These are phyloP conservation scores for Lithophane socia DNA, from an alignment of 2,888 invertebrate genomes.

Conservation along the genomic window DNA sequence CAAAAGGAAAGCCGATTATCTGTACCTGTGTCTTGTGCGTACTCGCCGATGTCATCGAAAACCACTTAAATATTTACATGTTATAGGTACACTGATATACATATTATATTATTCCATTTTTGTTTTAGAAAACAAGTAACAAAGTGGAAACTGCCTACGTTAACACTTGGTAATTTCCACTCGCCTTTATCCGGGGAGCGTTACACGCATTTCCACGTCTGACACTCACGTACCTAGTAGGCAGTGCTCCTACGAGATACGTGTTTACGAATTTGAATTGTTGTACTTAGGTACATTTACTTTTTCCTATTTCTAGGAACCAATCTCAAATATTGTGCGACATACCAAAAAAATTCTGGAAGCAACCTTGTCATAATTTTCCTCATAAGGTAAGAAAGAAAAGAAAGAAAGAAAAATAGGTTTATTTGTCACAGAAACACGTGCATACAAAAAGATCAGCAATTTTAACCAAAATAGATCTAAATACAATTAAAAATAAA, in stretches of 20 bases:
- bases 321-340: background rate
- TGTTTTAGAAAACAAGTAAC: conserved; percentile 33
- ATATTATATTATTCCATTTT: conserved; percentile 49
- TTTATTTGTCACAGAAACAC: too few relatives aligned
- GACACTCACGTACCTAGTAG: background rate
- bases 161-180: conserved; percentile 9
- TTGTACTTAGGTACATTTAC: background rate
- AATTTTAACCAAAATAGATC: too few relatives aligned
- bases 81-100: conserved; percentile 41
- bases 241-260: conserved; percentile 7
- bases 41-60: conserved; percentile 63
- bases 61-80: conserved; percentile 68
- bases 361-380: background rate
- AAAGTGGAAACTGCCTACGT: conserved; percentile 26
- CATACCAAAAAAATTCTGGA: background rate
- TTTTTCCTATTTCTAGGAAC: background rate
- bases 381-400: too few relatives aligned
- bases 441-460: too few relatives aligned
- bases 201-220: conserved; percentile 18
- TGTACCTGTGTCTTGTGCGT: conserved; percentile 65
- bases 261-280: conserved; percentile 22
- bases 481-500: too few relatives aligned
- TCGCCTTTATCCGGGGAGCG: conserved; percentile 2
- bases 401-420: too few relatives aligned
- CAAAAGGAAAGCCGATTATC: conserved; percentile 77